Evolutionary conservation across 2,888 invertebrate species (phyloP).

Genomic region (Parthenolecanium corni): DNA sequence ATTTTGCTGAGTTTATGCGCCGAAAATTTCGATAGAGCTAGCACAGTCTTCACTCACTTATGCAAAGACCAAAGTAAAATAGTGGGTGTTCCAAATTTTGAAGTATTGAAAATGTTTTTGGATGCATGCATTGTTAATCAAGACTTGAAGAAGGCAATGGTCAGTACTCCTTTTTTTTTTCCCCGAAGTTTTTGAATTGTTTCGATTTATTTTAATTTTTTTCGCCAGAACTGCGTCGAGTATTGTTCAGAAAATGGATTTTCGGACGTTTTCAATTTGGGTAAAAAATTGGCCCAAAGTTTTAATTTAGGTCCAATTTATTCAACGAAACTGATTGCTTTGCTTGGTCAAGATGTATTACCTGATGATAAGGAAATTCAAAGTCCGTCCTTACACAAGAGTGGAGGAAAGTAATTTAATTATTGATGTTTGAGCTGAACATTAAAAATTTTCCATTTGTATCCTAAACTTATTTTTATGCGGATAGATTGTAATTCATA

Average conservation of each 20-base stretch:
- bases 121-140: conserved; percentile 46
- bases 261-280: conserved; percentile 36
- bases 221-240: conserved; percentile 45
- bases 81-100: conserved; percentile 46
- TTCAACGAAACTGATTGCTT: background rate
- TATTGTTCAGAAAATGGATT: conserved; percentile 49
- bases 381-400: too few relatives aligned
- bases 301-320: background rate
- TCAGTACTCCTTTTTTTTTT: conserved; percentile 36
- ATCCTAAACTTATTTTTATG: too few relatives aligned
- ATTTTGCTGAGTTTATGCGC: conserved; percentile 43
- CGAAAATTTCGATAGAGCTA: conserved; percentile 45
- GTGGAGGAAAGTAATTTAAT: too few relatives aligned
- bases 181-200: conserved; percentile 31
- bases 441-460: too few relatives aligned
- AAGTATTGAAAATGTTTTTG: conserved; percentile 44
- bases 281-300: background rate
- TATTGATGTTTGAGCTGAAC: too few relatives aligned
- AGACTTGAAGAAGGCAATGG: conserved; percentile 44
- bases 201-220: conserved; percentile 34
- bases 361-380: too few relatives aligned
- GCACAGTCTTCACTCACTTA: conserved; percentile 44
- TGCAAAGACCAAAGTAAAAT: conserved; percentile 43
- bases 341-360: conserved; percentile 2
- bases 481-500: too few relatives aligned